Conservation (phyloP, 2,888 invertebrate species). For the Dyspetes luteomarginatus region DNA sequence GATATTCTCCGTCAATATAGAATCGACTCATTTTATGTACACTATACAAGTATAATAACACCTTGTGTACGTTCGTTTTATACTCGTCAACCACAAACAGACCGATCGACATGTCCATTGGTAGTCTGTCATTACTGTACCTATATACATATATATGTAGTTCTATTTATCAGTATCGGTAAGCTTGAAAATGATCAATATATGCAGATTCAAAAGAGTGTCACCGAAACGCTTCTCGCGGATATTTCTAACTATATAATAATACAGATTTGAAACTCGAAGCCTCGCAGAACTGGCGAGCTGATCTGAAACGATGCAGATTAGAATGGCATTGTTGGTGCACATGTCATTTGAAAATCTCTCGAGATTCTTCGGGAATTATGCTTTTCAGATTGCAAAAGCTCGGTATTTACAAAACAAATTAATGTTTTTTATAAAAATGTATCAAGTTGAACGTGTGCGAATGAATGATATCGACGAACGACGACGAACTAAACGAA, state of each 20-base stretch:
- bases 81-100: slow-evolving; percentile 48
- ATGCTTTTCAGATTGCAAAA: slow-evolving; percentile 30
- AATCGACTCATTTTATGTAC: slow-evolving; percentile 20
- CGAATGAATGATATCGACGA: too few relatives aligned
- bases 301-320: slow-evolving; percentile 47
- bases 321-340: slow-evolving; percentile 57
- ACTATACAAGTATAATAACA: slow-evolving; percentile 17
- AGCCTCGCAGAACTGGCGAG: slow-evolving; percentile 52
- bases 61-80: slow-evolving; percentile 30
- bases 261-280: slow-evolving; percentile 56
- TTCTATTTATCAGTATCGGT: background rate
- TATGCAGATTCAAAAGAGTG: slow-evolving; percentile 26
- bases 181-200: slow-evolving; percentile 14
- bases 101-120: slow-evolving; percentile 9
- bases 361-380: background rate
- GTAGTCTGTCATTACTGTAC: background rate
- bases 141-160: background rate
- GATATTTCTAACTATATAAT: slow-evolving; percentile 41
- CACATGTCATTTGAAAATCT: background rate
- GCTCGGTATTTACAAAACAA: slow-evolving; percentile 1
- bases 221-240: slow-evolving; percentile 53
- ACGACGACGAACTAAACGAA: too few relatives aligned
- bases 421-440: background rate
- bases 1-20: slow-evolving; percentile 46
- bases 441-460: background rate